Evolutionary conservation across 1,140 invertebrate genomes (phyloP).

Genomic region (Liolophura sinensis): DNA sequence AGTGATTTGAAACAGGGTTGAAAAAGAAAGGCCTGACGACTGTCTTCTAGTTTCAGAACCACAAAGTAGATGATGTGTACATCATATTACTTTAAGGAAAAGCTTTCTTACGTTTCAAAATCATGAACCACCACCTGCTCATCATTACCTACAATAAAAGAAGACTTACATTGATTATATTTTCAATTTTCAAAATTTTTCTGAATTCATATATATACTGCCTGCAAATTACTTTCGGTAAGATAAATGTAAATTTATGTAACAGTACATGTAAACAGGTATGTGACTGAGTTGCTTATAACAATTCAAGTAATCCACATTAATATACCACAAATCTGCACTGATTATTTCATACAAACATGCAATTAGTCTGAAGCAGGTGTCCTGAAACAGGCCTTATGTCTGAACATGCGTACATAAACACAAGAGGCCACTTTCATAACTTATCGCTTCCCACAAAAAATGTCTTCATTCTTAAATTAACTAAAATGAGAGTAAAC

Average conservation of each 20-base stretch:
- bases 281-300: background rate
- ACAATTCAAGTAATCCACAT: background rate
- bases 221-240: background rate
- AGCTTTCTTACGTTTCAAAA: conserved; percentile 69
- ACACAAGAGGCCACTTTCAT: too few species aligned
- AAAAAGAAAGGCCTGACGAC: too few species aligned
- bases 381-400: too few species aligned
- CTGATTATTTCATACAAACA: too few species aligned
- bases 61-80: background rate
- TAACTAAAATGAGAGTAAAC: too few species aligned
- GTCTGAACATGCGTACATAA: too few species aligned
- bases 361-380: too few species aligned
- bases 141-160: conserved; percentile 74
- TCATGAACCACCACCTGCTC: conserved; percentile 91
- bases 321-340: background rate
- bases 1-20: too few species aligned
- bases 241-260: conserved; percentile 2
- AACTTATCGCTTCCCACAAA: too few species aligned
- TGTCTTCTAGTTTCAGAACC: too few species aligned
- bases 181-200: background rate
- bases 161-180: background rate
- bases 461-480: too few species aligned
- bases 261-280: background rate
- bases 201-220: conserved; percentile 1
- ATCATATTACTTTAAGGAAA: background rate